phyloP scores from a whole-genome alignment of 2,888 invertebrate species.

The Megastigmus dorsalis region DNA sequence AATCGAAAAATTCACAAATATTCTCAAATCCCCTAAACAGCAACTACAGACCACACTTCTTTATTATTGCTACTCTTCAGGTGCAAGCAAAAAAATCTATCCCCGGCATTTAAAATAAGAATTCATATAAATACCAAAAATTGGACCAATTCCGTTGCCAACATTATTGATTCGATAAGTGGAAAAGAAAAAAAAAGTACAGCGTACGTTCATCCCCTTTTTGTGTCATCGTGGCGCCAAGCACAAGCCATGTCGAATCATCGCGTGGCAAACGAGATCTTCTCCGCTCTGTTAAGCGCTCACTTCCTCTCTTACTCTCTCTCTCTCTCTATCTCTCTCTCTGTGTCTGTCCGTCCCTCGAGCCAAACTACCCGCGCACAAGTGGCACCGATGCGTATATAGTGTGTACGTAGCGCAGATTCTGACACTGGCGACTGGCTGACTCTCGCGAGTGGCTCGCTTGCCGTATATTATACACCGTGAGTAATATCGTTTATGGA shows the following conservation, averaged over 20 bases:
- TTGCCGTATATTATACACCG: too few relatives aligned
- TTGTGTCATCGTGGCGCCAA: background rate
- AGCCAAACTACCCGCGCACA: too few relatives aligned
- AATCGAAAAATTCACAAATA: too few relatives aligned
- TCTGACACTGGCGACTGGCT: too few relatives aligned
- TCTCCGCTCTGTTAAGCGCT: slow-evolving; percentile 18
- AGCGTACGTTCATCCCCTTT: background rate
- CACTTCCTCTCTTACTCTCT: slow-evolving; percentile 1
- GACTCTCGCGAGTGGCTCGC: too few relatives aligned
- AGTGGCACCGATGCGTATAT: too few relatives aligned
- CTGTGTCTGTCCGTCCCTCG: too few relatives aligned
- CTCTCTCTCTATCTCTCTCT: background rate
- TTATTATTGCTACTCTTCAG: too few relatives aligned
- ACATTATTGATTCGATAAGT: slow-evolving; percentile 30
- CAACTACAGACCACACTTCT: too few relatives aligned
- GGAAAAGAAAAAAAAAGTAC: slow-evolving; percentile 24
- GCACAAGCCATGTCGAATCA: slow-evolving; percentile 19
- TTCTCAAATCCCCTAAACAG: too few relatives aligned
- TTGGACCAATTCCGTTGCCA: slow-evolving; percentile 17
- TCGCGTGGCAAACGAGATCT: slow-evolving; percentile 40
- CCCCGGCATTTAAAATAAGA: slow-evolving; percentile 12
- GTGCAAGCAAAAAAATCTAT: too few relatives aligned
- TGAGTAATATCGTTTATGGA: slow-evolving; percentile 43
- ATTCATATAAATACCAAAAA: slow-evolving; percentile 42
- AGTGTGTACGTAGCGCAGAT: too few relatives aligned